Evolutionary conservation across 2,888 invertebrate genomes (phyloP), one percentile per base, ranked within the genome.

Genomic region (Idaea straminata): DNA sequence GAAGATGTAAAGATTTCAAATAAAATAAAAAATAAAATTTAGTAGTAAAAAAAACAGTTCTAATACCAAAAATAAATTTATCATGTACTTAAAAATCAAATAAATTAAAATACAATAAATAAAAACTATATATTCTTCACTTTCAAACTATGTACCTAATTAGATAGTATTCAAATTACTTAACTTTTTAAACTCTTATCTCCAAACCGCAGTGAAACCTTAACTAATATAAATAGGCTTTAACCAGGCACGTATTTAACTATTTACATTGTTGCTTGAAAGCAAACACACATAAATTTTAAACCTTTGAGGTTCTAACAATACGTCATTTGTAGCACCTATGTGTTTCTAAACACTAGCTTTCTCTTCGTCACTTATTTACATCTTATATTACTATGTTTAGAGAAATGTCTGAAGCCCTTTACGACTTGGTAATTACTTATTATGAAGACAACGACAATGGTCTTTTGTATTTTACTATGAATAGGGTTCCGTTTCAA

Each of bases 361-460:
- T 85, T 85, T 86, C 85, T 82, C 85, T 76, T 69, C 70, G 63
- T 62, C 61, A 64, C 72, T 71, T 73, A 67, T 69, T 69, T 66
- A 70, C 74, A 68, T 65, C 67, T 72, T 65, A 71, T 69, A 73
- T 59, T 74, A 67, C 66, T 70, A 65, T 64, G 62, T 66, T 70
- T 70, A 66, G 63, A 47, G 47, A 47, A 47, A 47, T 47, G 13
- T 66, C 64, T 67, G 60, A 71, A 67, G 71, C 76, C 74, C 76
- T 74, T 73, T 73, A 70, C 67, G 71, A 62, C 61, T 68, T 61
- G 66, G 64, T 70, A 69, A 72, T 68, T 70, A 63, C 74, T 69
- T 70, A 63, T 72, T 69, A 65, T 73, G 67, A 67, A 68, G 35
- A 60, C 64, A 65, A 62, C 66, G 63, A 71, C 69, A 70, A 70